Conservation (phyloP, 1,140 invertebrate species). For the Sitobion miscanthi region DNA sequence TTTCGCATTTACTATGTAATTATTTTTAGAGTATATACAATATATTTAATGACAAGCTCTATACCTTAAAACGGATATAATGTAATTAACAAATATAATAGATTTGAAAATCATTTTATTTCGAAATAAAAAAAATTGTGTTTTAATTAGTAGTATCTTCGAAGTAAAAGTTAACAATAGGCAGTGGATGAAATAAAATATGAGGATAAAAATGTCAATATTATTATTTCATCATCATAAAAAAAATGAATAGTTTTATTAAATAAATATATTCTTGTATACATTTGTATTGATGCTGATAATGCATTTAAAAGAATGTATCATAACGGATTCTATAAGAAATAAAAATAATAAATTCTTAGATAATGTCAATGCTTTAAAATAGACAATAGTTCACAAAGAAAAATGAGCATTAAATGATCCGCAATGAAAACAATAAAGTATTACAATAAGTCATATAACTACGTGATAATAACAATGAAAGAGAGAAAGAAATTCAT, state of each 20-base stretch:
- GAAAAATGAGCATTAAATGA: neutral
- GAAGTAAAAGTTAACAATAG: neutral
- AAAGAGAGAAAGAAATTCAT: neutral
- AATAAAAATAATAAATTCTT: neutral
- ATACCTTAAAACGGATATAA: neutral
- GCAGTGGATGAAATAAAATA: neutral
- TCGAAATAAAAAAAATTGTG: neutral
- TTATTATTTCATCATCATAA: neutral
- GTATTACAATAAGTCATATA: neutral
- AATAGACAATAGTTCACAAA: neutral
- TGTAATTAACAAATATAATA: neutral
- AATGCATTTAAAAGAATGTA: neutral
- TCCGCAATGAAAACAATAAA: neutral
- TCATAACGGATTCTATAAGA: neutral
- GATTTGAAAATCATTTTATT: neutral
- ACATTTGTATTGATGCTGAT: neutral
- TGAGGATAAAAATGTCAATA: neutral
- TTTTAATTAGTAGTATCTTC: neutral
- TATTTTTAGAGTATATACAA: neutral
- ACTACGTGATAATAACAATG: neutral
- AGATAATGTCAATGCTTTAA: neutral
- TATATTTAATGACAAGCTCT: neutral
- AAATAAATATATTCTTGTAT: neutral
- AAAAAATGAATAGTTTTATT: neutral
- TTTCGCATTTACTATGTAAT: neutral